Evolutionary conservation across 2,113 vertebrate genomes (phyloP).

Genomic region (Perognathus longimembris): DNA sequence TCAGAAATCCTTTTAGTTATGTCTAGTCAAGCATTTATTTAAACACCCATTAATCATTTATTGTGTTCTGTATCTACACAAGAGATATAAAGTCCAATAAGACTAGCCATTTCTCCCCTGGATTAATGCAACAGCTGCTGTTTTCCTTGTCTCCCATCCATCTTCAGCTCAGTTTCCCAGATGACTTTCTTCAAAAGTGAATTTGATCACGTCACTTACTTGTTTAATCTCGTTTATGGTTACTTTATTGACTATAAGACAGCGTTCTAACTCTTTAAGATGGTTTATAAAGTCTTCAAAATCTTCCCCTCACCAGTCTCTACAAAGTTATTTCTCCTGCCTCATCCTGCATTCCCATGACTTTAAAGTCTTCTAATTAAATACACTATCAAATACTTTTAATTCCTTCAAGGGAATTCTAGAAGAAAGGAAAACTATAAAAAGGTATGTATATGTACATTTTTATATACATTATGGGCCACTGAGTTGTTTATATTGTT

Average conservation of each 20-base stretch:
- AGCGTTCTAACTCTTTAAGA: background rate
- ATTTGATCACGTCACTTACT: conserved; percentile 24
- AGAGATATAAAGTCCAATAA: conserved; percentile 16
- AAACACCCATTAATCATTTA: conserved; percentile 43
- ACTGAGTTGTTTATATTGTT: background rate
- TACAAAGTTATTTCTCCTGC: background rate
- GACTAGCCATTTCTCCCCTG: background rate
- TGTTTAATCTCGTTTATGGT: background rate
- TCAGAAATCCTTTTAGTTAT: conserved; percentile 42
- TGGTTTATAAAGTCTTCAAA: conserved; percentile 7
- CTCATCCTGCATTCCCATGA: background rate
- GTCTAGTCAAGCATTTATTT: conserved; percentile 57
- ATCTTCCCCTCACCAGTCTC: background rate
- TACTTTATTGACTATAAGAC: background rate
- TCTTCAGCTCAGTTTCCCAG: conserved; percentile 12
- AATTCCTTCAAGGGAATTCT: background rate
- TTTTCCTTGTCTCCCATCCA: background rate
- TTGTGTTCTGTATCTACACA: background rate
- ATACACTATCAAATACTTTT: background rate
- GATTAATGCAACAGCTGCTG: background rate
- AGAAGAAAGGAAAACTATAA: background rate
- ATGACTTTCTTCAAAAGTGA: conserved; percentile 29
- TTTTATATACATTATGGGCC: background rate
- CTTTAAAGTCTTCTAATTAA: background rate
- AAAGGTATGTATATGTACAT: background rate